Evolutionary conservation across 2,113 vertebrate genomes (phyloP), one percentile per base, ranked within the genome.

Genomic region (Silurus meridionalis): DNA sequence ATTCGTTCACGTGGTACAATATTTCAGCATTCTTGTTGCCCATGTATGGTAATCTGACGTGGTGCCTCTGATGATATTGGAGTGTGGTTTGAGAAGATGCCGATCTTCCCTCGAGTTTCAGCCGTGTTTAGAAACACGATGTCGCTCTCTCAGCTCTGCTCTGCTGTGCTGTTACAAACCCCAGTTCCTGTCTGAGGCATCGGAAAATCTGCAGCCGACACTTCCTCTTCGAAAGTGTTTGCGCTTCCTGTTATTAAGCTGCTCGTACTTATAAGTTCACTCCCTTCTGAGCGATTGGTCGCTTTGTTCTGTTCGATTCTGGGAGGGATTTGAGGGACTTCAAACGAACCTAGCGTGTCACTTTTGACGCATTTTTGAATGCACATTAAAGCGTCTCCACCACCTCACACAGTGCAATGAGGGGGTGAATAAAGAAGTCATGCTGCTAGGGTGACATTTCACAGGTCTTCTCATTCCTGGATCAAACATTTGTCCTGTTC

Each of bases 191-290:
- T 88, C 84, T 82, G 82, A 90, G 61, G 87, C 89, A 90, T 90
- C 87, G 89, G 89, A 90, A 90, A 90, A 90, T 90, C 87, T 90
- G 60, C 67, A 90, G 77, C 84, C 77, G 85, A 85, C 84, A 90
- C 89, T 90, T 90, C 89, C 89, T 87, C 71, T 88, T 90, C 81
- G 89, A 89, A 89, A 89, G 82, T 83, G 66, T 80, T 72, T 86
- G 80, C 57, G 79, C 83, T 87, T 82, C 83, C 86, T 87, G 86
- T 87, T 66, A 83, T 83, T 85, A 87, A 83, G 63, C 86, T 50
- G 60, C 84, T 58, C 25, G 25, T 28, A 52, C 53, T 72, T 28
- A 53, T 50, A 55, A 58, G 60, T 63, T 64, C 13, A 48, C 58
- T 58, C 48, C 21, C 52, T 75, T 83, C 17, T 48, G 71, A 46